A percentile compares a stretch with the other conserved stretches of the same genome.
phyloP scores from a whole-genome alignment of 2,797 vertebrate species.

The Alosa sapidissima region DNA sequence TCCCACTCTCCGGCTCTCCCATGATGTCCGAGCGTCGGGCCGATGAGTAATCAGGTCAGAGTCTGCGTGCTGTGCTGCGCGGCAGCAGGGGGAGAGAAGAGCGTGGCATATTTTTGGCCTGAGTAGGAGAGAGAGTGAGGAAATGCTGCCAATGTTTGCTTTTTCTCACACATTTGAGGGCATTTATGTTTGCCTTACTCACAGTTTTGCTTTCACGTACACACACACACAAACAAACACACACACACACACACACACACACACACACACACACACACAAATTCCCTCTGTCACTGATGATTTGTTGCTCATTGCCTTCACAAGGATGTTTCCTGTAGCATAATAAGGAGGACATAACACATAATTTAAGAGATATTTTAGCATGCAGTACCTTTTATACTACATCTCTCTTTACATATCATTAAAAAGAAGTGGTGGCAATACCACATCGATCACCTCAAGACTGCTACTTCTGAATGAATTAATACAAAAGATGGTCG shows the following conservation, averaged over 20 bases:
- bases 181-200: not conserved
- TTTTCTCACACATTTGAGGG: not conserved
- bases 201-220: not conserved
- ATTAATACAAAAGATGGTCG: not conserved
- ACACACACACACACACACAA: not conserved
- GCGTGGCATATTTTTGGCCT: not conserved
- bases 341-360: not conserved
- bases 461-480: not conserved
- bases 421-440: not conserved
- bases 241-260: constrained; percentile 7
- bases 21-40: not conserved
- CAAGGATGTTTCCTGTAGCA: not conserved
- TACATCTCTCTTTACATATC: not conserved
- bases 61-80: not conserved
- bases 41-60: constrained; percentile 5
- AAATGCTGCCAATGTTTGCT: not conserved
- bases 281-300: not conserved
- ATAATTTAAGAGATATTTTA: not conserved
- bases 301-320: not conserved
- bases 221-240: constrained; percentile 19
- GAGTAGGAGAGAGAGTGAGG: not conserved
- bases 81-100: not conserved
- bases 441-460: not conserved
- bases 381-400: not conserved
- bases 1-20: not conserved